phyloP scores from a whole-genome alignment of 2,888 invertebrate species.

The Matsumyia berberina region DNA sequence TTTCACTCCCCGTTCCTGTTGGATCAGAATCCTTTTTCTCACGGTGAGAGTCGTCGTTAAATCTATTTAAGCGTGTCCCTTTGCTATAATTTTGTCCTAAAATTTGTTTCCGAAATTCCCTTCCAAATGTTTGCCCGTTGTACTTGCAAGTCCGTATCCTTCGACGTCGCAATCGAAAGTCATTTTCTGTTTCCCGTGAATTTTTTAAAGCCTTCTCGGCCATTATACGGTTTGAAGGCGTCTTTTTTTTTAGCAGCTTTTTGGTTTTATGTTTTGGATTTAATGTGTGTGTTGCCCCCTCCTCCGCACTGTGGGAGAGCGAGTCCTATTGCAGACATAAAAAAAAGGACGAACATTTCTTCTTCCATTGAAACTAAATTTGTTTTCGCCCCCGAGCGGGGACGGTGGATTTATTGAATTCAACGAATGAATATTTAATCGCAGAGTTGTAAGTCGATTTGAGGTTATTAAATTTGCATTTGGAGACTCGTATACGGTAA shows the following conservation, averaged over 20 bases:
- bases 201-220: slow-evolving; percentile 3
- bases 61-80: slow-evolving; percentile 28
- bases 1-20: not conserved
- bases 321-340: no score
- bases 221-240: slow-evolving; percentile 8
- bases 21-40: not conserved
- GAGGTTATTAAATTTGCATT: slow-evolving; percentile 49
- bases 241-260: slow-evolving; percentile 2
- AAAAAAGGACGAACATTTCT: not conserved
- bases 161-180: not conserved
- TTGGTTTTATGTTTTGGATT: slow-evolving; percentile 2
- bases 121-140: slow-evolving; percentile 11
- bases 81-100: not conserved
- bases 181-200: slow-evolving; percentile 5
- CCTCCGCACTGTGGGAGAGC: no score
- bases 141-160: not conserved
- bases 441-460: slow-evolving; percentile 40
- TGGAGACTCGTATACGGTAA: not conserved
- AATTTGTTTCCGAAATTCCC: slow-evolving; percentile 9
- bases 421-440: slow-evolving; percentile 60
- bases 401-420: slow-evolving; percentile 52
- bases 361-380: slow-evolving; percentile 32
- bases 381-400: not conserved
- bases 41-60: not conserved
- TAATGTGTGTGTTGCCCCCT: not conserved